Evolutionary conservation across 2,888 invertebrate genomes (phyloP).

Genomic region (Drosophila quinaria): DNA sequence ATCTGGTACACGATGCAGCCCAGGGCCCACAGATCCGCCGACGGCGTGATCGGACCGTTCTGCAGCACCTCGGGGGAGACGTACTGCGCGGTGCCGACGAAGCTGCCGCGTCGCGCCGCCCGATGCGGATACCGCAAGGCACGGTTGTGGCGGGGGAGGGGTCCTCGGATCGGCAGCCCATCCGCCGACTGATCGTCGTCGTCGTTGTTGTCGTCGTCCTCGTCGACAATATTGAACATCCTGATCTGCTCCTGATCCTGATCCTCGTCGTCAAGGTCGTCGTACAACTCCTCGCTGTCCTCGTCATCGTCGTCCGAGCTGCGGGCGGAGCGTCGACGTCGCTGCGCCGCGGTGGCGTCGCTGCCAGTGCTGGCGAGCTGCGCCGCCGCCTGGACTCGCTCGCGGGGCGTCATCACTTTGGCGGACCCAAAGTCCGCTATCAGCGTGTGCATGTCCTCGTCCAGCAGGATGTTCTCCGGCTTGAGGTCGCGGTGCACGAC

Average conservation of each 20-base stretch:
- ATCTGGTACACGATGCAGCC: conserved; percentile 99
- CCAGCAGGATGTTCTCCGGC: conserved; percentile 97
- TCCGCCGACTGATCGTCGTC: conserved; percentile 29
- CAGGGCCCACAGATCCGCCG: conserved; percentile 98
- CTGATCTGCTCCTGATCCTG: conserved; percentile 55
- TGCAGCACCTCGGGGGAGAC: conserved; percentile 98
- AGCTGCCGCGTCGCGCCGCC: conserved; percentile 89
- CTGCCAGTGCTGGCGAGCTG: conserved; percentile 43
- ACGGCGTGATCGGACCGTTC: conserved; percentile 90
- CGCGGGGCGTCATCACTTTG: conserved; percentile 89
- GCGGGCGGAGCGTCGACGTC: conserved; percentile 50
- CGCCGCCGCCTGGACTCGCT: conserved; percentile 52
- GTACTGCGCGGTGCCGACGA: conserved; percentile 99
- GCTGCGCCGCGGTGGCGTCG: conserved; percentile 23
- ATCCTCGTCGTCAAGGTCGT: conserved; percentile 64
- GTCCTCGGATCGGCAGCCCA: conserved; percentile 29
- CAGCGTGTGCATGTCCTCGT: conserved; percentile 97
- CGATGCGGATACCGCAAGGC: conserved; percentile 55
- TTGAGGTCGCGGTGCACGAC: conserved; percentile 98
- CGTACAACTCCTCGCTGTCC: conserved; percentile 60
- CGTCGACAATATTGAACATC: conserved; percentile 36
- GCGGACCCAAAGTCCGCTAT: conserved; percentile 99
- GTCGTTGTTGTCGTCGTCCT: conserved; percentile 53
- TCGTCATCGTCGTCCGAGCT: conserved; percentile 71
- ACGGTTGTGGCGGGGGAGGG: conserved; percentile 55